Evolutionary conservation across 2,797 vertebrate genomes (phyloP).

Genomic region (Myotis daubentonii): DNA sequence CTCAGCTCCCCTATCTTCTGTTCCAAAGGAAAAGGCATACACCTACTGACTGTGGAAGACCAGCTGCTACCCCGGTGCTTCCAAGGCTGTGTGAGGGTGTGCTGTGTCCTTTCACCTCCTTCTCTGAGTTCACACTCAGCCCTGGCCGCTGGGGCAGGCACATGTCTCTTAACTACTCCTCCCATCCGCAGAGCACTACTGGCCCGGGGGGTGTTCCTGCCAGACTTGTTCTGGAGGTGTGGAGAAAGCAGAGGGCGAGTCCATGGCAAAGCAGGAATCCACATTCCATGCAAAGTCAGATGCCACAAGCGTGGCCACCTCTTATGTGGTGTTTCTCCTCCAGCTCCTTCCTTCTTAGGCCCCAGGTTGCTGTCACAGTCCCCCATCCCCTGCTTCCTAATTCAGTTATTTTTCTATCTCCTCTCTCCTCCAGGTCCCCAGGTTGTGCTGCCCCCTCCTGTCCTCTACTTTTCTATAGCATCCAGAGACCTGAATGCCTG

Average conservation of each 20-base stretch:
- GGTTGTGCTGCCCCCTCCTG: neutral
- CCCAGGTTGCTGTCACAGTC: neutral
- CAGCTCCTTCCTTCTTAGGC: neutral
- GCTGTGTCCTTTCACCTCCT: neutral
- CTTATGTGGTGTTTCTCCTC: neutral
- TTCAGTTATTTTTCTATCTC: neutral
- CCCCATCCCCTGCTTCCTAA: neutral
- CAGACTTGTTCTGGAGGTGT: neutral
- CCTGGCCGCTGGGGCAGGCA: neutral
- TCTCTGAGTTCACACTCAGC: neutral
- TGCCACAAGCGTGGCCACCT: neutral
- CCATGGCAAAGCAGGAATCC: neutral
- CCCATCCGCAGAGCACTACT: neutral
- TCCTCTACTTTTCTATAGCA: neutral
- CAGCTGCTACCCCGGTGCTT: neutral
- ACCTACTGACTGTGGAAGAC: neutral
- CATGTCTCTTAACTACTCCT: neutral
- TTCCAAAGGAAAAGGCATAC: neutral
- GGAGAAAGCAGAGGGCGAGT: neutral
- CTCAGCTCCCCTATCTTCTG: neutral
- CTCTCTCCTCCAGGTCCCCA: neutral
- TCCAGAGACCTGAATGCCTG: neutral
- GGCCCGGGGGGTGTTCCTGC: rapidly evolving
- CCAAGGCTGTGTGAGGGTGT: neutral
- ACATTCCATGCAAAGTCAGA: neutral